Percentiles rank a stretch among this genome's conserved stretches.
Evolutionary conservation across 2,113 vertebrate species (phyloP).

Genomic region (Vicugna pacos): DNA sequence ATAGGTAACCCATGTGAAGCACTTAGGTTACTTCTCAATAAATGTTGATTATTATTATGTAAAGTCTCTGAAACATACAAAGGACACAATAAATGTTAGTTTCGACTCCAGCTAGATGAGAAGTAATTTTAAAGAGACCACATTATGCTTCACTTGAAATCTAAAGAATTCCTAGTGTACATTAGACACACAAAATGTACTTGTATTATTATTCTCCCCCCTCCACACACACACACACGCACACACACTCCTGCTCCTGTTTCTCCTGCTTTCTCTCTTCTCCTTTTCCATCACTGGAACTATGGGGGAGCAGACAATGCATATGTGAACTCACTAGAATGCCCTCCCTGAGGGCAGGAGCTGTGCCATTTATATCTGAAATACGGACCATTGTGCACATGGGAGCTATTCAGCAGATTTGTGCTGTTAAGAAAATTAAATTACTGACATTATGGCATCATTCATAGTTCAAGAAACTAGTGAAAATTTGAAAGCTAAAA

Average conservation of each 20-base stretch:
- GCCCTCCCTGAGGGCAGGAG: background rate
- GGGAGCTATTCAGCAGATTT: background rate
- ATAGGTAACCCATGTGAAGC: background rate
- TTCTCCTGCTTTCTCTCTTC: background rate
- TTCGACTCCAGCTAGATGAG: background rate
- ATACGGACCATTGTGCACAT: fast-evolving
- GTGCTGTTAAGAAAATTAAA: background rate
- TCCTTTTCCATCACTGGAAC: background rate
- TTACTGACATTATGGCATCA: background rate
- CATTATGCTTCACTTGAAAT: background rate
- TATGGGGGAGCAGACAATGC: background rate
- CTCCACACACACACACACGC: background rate
- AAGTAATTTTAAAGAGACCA: background rate
- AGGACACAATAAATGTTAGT: background rate
- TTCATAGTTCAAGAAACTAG: background rate
- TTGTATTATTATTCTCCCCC: background rate
- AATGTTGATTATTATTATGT: background rate
- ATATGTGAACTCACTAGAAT: background rate
- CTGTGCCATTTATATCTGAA: background rate
- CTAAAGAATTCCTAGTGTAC: background rate
- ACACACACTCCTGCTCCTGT: background rate
- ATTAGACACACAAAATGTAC: background rate
- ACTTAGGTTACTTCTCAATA: background rate
- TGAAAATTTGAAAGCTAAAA: background rate
- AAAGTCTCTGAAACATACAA: background rate